A percentile compares a stretch with the other conserved stretches of the same genome.
Evolutionary conservation across 1,140 invertebrate genomes (phyloP).

Genomic region (Pachypeltis micranthus): DNA sequence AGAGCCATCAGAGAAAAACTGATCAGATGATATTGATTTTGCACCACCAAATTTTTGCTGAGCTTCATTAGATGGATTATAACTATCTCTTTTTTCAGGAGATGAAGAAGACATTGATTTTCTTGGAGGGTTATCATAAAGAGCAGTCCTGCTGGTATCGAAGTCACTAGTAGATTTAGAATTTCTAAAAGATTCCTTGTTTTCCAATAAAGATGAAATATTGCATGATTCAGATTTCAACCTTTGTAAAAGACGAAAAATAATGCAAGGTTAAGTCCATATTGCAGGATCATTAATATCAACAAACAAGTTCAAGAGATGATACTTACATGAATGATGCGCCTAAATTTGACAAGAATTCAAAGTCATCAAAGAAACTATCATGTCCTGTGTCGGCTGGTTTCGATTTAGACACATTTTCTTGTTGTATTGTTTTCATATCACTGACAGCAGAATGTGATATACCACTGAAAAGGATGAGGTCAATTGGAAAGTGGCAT

Average conservation of each 20-base stretch:
- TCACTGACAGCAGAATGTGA: slow-evolving; percentile 88
- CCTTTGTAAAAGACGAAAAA: neutral
- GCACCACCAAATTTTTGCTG: slow-evolving; percentile 92
- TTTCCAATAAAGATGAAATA: neutral
- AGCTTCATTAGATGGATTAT: slow-evolving; percentile 45
- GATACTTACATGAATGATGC: neutral
- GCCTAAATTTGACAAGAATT: slow-evolving; percentile 25
- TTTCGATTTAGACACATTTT: slow-evolving; percentile 39
- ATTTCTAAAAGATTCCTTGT: slow-evolving; percentile 9
- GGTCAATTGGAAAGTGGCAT: no score
- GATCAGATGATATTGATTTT: slow-evolving; percentile 94
- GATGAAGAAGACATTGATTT: neutral
- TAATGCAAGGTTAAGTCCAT: neutral
- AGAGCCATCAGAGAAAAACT: slow-evolving; percentile 66
- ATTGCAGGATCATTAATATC: neutral
- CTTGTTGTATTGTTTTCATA: slow-evolving; percentile 87
- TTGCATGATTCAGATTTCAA: neutral
- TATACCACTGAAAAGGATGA: slow-evolving; percentile 51
- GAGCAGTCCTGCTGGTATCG: neutral
- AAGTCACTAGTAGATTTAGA: slow-evolving; percentile 6
- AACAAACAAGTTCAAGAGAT: neutral
- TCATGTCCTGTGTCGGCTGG: slow-evolving; percentile 36
- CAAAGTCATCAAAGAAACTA: slow-evolving; percentile 40
- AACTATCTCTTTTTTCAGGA: neutral
- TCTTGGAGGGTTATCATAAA: neutral